Percentiles rank a stretch among this genome's conserved stretches.
These are phyloP conservation scores for Choristoneura rosaceana DNA, from an alignment of 2,888 invertebrate genomes.

Conservation along the genomic window DNA sequence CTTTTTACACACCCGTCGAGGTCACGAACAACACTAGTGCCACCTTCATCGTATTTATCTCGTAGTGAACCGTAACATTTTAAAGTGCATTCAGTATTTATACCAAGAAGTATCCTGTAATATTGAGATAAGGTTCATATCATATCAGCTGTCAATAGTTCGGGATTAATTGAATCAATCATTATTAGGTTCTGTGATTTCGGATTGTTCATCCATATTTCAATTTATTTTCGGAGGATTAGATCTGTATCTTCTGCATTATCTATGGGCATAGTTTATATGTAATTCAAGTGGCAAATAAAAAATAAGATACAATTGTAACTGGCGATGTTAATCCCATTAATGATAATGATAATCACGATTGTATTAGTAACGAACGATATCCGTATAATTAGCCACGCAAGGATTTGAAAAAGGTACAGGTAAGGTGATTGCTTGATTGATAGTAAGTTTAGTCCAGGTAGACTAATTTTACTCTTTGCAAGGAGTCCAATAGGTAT, in stretches of 20 bases:
- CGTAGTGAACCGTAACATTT: neutral
- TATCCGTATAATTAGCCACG: too few species aligned
- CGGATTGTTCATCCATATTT: neutral
- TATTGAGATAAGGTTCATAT: neutral
- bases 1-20: slow-evolving; percentile 9
- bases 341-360: neutral
- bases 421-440: too few species aligned
- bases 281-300: neutral
- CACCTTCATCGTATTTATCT: slow-evolving; percentile 1
- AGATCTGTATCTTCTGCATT: neutral
- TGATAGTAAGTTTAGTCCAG: too few species aligned
- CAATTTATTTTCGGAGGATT: neutral
- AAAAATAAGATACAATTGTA: neutral
- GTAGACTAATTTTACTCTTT: too few species aligned
- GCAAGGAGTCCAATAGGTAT: too few species aligned
- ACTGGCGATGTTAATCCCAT: neutral
- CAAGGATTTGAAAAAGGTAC: too few species aligned
- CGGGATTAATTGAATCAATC: slow-evolving; percentile 4
- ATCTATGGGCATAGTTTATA: neutral
- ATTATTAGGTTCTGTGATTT: neutral
- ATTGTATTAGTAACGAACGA: neutral
- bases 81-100: slow-evolving; percentile 5
- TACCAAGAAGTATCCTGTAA: neutral
- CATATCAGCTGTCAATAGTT: slow-evolving; percentile 10
- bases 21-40: slow-evolving; percentile 3